Conservation (phyloP, 2,797 vertebrate species). For the Fistularia tabacaria region DNA sequence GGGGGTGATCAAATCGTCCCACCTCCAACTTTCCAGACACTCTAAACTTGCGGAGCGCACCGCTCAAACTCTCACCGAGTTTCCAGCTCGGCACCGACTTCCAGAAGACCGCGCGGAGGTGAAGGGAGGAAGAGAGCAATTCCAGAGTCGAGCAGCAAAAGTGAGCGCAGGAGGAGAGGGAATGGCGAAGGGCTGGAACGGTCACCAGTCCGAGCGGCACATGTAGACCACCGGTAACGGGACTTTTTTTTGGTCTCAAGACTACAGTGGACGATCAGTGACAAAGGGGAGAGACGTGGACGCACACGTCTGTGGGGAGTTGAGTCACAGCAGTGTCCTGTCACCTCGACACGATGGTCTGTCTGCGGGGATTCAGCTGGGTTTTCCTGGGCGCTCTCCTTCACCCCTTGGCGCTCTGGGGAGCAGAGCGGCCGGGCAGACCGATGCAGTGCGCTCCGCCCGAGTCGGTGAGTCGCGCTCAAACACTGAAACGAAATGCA, state of each 20-base stretch:
- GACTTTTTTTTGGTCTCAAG: slow-evolving; percentile 15
- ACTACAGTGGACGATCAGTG: slow-evolving; percentile 9
- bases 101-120: slow-evolving; percentile 13
- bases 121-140: slow-evolving; percentile 10
- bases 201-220: slow-evolving; percentile 60
- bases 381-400: slow-evolving; percentile 75
- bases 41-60: slow-evolving; percentile 67
- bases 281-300: slow-evolving; percentile 30
- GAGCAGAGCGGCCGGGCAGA: slow-evolving; percentile 63
- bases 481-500: too few relatives aligned
- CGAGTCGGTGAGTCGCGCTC: slow-evolving; percentile 80
- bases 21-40: slow-evolving; percentile 64
- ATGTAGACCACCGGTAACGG: slow-evolving; percentile 65
- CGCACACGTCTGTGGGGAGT: background rate
- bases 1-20: slow-evolving; percentile 55
- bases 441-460: slow-evolving; percentile 82
- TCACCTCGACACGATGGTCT: slow-evolving; percentile 74
- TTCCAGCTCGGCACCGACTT: slow-evolving; percentile 28
- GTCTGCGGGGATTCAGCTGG: slow-evolving; percentile 76
- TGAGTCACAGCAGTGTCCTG: slow-evolving; percentile 39
- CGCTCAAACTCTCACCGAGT: slow-evolving; percentile 55
- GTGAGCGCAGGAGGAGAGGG: slow-evolving; percentile 49
- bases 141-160: slow-evolving; percentile 5
- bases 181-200: slow-evolving; percentile 80
- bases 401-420: slow-evolving; percentile 77